These are phyloP conservation scores for Microdon myrmicae DNA, from an alignment of 2,888 invertebrate genomes.

Conservation along the genomic window DNA sequence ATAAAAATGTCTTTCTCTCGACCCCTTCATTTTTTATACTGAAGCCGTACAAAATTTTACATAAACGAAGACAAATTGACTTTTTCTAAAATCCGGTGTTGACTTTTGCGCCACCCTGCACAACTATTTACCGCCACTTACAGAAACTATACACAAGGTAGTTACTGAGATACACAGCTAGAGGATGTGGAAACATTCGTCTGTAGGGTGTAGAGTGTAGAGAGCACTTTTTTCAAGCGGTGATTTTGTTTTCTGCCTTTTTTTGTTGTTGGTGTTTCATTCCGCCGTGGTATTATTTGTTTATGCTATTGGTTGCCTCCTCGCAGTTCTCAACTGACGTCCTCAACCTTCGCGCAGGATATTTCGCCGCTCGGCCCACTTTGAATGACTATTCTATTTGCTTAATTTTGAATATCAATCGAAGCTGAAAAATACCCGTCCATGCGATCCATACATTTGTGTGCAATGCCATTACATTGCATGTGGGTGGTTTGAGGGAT, in stretches of 20 bases:
- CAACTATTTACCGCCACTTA: slow-evolving; percentile 38
- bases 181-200: no score
- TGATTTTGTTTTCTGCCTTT: slow-evolving; percentile 5
- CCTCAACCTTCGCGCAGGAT: no score
- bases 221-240: no score
- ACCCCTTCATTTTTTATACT: neutral
- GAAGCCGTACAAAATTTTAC: slow-evolving; percentile 32
- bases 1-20: neutral
- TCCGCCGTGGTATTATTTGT: slow-evolving; percentile 18
- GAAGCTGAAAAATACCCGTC: slow-evolving; percentile 48
- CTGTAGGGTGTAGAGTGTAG: no score
- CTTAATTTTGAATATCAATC: slow-evolving; percentile 47
- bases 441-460: slow-evolving; percentile 21
- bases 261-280: neutral
- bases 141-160: no score
- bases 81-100: slow-evolving; percentile 32
- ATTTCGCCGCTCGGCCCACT: no score
- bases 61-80: slow-evolving; percentile 30
- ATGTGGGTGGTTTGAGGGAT: no score
- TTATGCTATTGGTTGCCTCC: no score
- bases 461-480: no score
- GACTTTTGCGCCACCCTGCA: slow-evolving; percentile 34
- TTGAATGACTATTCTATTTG: slow-evolving; percentile 50
- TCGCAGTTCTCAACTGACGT: no score
- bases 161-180: no score